These are phyloP conservation scores for Acanthis flammea DNA, from an alignment of 2,797 vertebrate genomes.

Conservation along the genomic window DNA sequence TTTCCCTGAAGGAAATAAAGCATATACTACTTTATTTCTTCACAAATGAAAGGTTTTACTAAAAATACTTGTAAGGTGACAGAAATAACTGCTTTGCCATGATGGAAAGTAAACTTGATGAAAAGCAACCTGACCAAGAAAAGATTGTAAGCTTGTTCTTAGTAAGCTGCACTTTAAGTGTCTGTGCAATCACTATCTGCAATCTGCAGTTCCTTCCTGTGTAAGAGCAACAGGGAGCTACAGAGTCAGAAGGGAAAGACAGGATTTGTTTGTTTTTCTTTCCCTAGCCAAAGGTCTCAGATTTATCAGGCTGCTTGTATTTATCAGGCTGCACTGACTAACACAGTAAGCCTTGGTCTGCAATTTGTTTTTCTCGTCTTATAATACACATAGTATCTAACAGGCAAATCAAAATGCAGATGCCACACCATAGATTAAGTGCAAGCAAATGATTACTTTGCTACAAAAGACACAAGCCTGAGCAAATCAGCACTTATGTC, in stretches of 20 bases:
- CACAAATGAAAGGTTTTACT: neutral
- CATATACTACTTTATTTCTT: neutral
- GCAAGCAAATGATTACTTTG: neutral
- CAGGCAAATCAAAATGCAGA: neutral
- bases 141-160: neutral
- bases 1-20: neutral
- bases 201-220: neutral
- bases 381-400: neutral
- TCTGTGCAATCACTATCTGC: neutral
- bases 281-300: neutral
- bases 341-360: neutral
- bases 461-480: neutral
- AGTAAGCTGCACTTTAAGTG: neutral
- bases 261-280: slow-evolving; percentile 9
- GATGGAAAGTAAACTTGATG: neutral
- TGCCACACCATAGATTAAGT: neutral
- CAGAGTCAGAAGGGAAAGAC: neutral
- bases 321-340: too few relatives aligned
- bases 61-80: neutral
- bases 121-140: neutral
- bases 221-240: neutral
- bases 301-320: neutral
- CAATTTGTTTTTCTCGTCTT: neutral
- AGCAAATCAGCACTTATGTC: neutral
- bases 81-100: neutral